phyloP scores from a whole-genome alignment of 2,888 invertebrate species.

The Meta bourneti region DNA sequence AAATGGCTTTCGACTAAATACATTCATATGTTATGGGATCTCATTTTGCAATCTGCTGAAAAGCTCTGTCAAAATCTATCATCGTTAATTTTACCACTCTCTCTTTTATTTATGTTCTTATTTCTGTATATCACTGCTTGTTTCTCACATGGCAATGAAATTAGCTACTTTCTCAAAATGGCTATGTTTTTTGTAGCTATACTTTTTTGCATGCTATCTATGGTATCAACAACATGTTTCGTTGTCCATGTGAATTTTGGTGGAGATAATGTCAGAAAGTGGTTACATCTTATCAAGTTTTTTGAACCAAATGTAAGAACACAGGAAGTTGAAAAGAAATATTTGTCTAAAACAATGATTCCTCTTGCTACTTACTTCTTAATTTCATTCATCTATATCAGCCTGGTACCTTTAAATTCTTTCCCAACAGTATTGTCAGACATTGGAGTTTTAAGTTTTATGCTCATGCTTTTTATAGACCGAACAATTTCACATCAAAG shows the following conservation, averaged over 20 bases:
- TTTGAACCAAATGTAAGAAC: constrained; percentile 67
- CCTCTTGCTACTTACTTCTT: constrained; percentile 50
- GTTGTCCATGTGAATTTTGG: constrained; percentile 63
- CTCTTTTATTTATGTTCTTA: constrained; percentile 41
- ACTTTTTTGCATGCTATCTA: constrained; percentile 30
- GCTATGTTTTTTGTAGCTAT: constrained; percentile 17
- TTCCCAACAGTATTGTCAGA: constrained; percentile 19
- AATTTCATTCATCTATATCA: constrained; percentile 48
- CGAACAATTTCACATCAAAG: constrained; percentile 56
- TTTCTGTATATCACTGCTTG: constrained; percentile 1
- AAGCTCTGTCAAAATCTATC: constrained; percentile 57
- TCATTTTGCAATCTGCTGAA: constrained; percentile 49
- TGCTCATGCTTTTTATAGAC: constrained; percentile 67
- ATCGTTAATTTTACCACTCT: constrained; percentile 16
- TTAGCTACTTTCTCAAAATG: constrained; percentile 19
- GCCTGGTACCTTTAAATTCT: constrained; percentile 43
- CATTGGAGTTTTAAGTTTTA: constrained; percentile 54
- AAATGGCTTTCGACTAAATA: constrained; percentile 57
- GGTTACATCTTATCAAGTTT: constrained; percentile 66
- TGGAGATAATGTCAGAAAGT: constrained; percentile 62
- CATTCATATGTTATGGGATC: constrained; percentile 37
- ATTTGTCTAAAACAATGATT: constrained; percentile 47
- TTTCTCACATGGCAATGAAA: constrained; percentile 6
- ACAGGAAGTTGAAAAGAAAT: constrained; percentile 50
- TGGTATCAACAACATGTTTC: constrained; percentile 68